Evolutionary conservation across 2,113 vertebrate species (phyloP), one percentile per base, ranked within the genome.

Genomic region (Pelodiscus sinensis): DNA sequence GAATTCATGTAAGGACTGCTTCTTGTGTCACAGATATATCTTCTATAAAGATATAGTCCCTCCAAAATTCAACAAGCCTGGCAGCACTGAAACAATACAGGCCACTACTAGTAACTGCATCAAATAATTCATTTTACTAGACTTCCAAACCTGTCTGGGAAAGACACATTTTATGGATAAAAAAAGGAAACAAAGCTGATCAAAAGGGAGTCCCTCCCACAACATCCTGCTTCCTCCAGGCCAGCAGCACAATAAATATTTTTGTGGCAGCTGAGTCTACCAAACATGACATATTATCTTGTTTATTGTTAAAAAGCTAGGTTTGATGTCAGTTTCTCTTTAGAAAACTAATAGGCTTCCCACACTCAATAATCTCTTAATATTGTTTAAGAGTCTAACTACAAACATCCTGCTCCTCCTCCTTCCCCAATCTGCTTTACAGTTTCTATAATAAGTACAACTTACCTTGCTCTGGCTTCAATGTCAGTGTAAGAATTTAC

Each of bases 381-480:
- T 24, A 73, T 57, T 65, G 31, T 54, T n/a, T 16, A 79, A 9
- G 22, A 87, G n/a, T 2, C 11, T 22, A 2, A 14, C 4, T 15
- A 68, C 79, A 52, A 88, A 77, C 11, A 68, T 65, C n/a, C 21
- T 31, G 84, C 3, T 54, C 71, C 89, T 21, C 31, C 29, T 80
- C 22, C 55, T 71, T 71, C 11, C 44, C 44, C 73, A 75, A 12
- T 1, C 3, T 1, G 19, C 52, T 21, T 35, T 62, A 18, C 35
- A 0, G 4, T 44, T 79, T 55, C 65, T n/a, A 54, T 31, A 71
- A 29, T 29, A 65, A 60, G 81, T 1, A 38, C 13, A 24, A 71
- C n/a, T 95, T 52, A 99, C 99, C 99, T 98, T 0, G 98, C 95
- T 3, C 98, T 98, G 9, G 99, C 99, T 95, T 99, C 99, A 22